These are phyloP conservation scores for Serilophus lunatus DNA, from an alignment of 2,113 vertebrate species.

Conservation along the genomic window DNA sequence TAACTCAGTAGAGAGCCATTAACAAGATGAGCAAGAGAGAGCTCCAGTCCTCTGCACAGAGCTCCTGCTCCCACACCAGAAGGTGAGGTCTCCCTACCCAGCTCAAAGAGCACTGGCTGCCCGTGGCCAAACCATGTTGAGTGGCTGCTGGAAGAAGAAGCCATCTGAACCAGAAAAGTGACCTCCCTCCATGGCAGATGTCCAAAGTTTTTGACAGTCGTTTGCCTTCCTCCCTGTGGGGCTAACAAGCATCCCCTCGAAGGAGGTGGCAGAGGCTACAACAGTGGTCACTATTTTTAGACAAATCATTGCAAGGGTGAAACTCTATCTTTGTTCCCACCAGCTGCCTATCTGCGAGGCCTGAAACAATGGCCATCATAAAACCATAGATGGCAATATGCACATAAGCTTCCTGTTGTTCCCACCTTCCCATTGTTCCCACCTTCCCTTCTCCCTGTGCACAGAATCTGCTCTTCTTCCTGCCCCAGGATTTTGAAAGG, in stretches of 20 bases:
- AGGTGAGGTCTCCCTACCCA: not conserved
- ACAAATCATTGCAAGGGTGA: not conserved
- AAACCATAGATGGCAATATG: not conserved
- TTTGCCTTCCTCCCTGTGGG: not conserved
- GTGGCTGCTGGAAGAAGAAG: not conserved
- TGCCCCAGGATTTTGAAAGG: not conserved
- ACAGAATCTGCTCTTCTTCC: not conserved
- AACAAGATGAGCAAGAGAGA: not conserved
- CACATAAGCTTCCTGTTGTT: not conserved
- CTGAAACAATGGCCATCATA: not conserved
- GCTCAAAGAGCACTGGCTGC: not conserved
- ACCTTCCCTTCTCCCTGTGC: not conserved
- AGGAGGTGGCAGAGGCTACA: not conserved
- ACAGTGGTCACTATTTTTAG: not conserved
- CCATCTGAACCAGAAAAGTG: not conserved
- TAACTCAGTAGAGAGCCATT: not conserved
- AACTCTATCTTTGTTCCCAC: not conserved
- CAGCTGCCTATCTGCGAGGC: not conserved
- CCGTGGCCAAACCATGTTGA: not conserved
- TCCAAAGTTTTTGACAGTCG: not conserved
- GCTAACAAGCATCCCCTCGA: not conserved
- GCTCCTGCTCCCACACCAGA: not conserved
- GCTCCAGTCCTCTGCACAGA: not conserved
- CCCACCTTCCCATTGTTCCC: not conserved
- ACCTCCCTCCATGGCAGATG: not conserved